Conservation (phyloP, 2,888 invertebrate species). For the Zygothrica quintamaculata region DNA sequence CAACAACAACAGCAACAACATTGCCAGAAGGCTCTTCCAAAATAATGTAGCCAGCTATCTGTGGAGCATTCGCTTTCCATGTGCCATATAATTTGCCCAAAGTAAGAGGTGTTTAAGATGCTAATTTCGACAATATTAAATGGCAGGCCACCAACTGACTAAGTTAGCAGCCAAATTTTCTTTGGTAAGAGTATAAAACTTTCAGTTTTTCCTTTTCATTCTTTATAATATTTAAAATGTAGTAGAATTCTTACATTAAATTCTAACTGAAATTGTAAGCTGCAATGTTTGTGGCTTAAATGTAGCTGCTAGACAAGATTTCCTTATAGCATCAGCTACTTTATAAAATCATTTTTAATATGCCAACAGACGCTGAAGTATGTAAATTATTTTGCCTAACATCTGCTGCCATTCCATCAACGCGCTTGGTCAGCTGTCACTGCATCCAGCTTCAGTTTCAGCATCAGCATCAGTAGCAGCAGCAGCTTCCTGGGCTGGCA, state of each 20-base stretch:
- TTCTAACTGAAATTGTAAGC: no score
- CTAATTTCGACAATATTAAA: slow-evolving; percentile 70
- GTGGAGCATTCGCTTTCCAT: slow-evolving; percentile 56
- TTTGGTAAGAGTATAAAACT: no score
- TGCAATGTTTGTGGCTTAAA: no score
- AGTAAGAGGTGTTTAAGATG: slow-evolving; percentile 79
- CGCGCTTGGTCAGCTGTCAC: slow-evolving; percentile 67
- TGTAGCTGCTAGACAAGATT: no score
- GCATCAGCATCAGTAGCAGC: no score
- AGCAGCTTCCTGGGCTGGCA: slow-evolving; percentile 53
- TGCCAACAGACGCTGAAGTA: slow-evolving; percentile 40
- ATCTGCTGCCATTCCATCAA: slow-evolving; percentile 56
- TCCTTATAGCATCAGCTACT: not conserved
- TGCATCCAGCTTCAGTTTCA: slow-evolving; percentile 65
- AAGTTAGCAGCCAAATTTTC: slow-evolving; percentile 34
- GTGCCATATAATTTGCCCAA: slow-evolving; percentile 72
- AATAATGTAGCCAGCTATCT: slow-evolving; percentile 30
- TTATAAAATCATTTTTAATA: slow-evolving; percentile 48
- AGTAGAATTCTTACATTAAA: no score
- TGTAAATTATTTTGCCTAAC: slow-evolving; percentile 60
- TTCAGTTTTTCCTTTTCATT: slow-evolving; percentile 18
- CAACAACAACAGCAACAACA: slow-evolving; percentile 8
- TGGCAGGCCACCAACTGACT: slow-evolving; percentile 51
- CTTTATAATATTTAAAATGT: no score
- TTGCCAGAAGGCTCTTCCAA: not conserved